Percentiles rank a stretch among this genome's conserved stretches.
phyloP scores from a whole-genome alignment of 2,888 invertebrate species.

The Pantelozetes paolii region DNA sequence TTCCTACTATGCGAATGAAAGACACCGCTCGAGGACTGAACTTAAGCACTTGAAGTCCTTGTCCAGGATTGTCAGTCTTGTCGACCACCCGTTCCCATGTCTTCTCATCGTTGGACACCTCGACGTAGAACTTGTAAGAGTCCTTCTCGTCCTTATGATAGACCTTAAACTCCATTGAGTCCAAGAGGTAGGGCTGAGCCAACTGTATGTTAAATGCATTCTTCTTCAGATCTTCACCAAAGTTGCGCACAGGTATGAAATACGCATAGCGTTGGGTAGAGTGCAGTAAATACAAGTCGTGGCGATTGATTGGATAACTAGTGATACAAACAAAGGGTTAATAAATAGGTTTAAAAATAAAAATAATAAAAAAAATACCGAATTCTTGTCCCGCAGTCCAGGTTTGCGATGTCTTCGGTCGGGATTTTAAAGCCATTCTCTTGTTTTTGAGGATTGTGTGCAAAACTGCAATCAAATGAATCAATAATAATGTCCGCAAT shows the following conservation, averaged over 20 bases:
- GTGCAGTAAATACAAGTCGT: constrained; percentile 25
- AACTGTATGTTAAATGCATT: constrained; percentile 32
- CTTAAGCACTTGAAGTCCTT: constrained; percentile 1
- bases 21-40: neutral
- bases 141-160: constrained; percentile 29
- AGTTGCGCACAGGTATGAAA: constrained; percentile 20
- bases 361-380: neutral
- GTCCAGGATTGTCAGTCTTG: neutral
- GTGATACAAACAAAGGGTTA: neutral
- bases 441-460: neutral
- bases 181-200: constrained; percentile 20
- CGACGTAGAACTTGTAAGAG: constrained; percentile 18
- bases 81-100: constrained; percentile 7
- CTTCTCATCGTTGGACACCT: constrained; percentile 12
- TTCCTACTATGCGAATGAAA: constrained; percentile 20
- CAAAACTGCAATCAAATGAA: constrained; percentile 19
- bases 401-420: constrained; percentile 20
- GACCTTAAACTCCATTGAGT: constrained; percentile 24
- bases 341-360: no score
- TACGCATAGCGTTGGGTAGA: constrained; percentile 22
- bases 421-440: constrained; percentile 1
- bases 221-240: constrained; percentile 20
- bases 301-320: constrained; percentile 27
- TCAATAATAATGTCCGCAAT: constrained; percentile 19
- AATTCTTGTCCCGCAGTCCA: constrained; percentile 27